These are phyloP conservation scores for Kryptolebias ocellatus DNA, from an alignment of 2,797 vertebrate species.

Conservation along the genomic window DNA sequence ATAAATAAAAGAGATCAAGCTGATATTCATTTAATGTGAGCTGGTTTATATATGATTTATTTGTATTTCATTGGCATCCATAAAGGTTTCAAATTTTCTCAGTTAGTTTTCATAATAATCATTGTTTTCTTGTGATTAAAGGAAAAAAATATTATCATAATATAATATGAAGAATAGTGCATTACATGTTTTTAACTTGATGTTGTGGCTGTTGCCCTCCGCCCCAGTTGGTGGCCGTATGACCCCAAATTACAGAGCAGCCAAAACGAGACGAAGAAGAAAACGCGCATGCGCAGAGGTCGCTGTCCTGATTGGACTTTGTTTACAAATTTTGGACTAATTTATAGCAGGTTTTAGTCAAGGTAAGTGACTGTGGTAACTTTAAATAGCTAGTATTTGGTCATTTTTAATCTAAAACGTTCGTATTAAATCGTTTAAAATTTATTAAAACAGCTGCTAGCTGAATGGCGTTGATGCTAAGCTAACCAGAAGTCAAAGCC, in stretches of 20 bases:
- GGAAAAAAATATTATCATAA: too few relatives aligned
- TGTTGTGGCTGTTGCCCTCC: neutral
- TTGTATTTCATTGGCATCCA: too few relatives aligned
- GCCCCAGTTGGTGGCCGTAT: constrained; percentile 2
- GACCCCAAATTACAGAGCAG: neutral
- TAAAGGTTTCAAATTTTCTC: too few relatives aligned
- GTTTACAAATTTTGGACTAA: neutral
- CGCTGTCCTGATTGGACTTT: neutral
- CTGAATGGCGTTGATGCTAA: neutral
- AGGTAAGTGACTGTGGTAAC: neutral
- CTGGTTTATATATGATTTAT: too few relatives aligned
- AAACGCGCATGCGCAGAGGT: constrained; percentile 1
- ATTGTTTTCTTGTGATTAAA: too few relatives aligned
- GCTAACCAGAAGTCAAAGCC: neutral
- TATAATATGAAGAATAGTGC: too few relatives aligned
- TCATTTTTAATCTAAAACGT: neutral
- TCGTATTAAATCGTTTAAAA: neutral
- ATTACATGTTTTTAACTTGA: too few relatives aligned
- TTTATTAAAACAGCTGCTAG: neutral
- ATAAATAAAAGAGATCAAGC: too few relatives aligned
- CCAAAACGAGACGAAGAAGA: neutral
- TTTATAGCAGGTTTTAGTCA: neutral
- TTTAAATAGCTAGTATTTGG: neutral
- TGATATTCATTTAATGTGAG: too few relatives aligned
- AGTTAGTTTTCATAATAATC: too few relatives aligned